A percentile compares a stretch with the other conserved stretches of the same genome.
Conservation (phyloP, 2,888 invertebrate genomes). For the Lobophora halterata region DNA sequence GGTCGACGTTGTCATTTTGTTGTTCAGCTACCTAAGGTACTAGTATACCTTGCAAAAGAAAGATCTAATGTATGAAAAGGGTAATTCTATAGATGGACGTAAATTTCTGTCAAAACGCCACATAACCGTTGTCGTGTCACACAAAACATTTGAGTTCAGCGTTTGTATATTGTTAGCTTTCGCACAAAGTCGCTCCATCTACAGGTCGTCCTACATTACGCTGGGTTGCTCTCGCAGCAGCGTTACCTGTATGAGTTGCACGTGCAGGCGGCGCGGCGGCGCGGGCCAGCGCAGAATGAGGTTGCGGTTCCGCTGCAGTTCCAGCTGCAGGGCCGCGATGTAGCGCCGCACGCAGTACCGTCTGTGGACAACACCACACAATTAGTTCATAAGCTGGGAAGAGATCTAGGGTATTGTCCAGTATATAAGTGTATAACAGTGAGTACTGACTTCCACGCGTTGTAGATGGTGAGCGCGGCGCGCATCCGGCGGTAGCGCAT, state of each 20-base stretch:
- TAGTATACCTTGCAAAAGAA: too few relatives aligned
- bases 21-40: too few relatives aligned
- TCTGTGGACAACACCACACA: slow-evolving; percentile 36
- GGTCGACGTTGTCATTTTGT: too few relatives aligned
- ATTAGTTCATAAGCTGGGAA: not conserved
- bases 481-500: slow-evolving; percentile 90
- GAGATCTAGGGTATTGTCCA: not conserved
- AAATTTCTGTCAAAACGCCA: too few relatives aligned
- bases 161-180: too few relatives aligned
- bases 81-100: too few relatives aligned
- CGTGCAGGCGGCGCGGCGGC: slow-evolving; percentile 83
- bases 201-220: too few relatives aligned
- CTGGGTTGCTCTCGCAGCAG: too few relatives aligned
- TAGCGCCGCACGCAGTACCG: slow-evolving; percentile 69
- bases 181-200: too few relatives aligned
- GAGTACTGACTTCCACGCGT: slow-evolving; percentile 84
- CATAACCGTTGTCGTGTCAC: too few relatives aligned
- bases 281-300: slow-evolving; percentile 85
- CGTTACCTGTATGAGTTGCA: slow-evolving; percentile 45
- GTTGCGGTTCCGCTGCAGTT: slow-evolving; percentile 49
- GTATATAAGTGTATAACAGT: not conserved
- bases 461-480: slow-evolving; percentile 91
- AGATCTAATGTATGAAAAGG: too few relatives aligned
- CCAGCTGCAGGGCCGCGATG: slow-evolving; percentile 53
- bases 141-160: too few relatives aligned